Conservation (phyloP, 2,113 vertebrate species). For the Trinectes maculatus region DNA sequence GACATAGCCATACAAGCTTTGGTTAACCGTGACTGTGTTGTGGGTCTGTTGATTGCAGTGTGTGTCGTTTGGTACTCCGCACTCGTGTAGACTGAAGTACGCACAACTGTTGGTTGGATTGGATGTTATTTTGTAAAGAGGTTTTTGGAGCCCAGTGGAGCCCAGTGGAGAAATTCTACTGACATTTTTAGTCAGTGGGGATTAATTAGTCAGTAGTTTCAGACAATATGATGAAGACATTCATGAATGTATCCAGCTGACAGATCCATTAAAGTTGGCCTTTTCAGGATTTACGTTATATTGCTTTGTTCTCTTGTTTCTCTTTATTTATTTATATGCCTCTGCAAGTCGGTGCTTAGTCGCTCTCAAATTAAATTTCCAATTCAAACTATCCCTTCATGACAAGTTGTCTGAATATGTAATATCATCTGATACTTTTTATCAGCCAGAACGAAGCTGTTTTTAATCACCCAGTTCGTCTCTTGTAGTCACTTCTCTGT, state of each 20-base stretch:
- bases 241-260: too few relatives aligned
- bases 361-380: background rate
- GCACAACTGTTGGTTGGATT: background rate
- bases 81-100: background rate
- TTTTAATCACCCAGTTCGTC: conserved; percentile 14
- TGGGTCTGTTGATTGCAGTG: background rate
- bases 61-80: background rate
- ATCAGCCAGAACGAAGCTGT: conserved; percentile 3
- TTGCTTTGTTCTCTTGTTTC: background rate
- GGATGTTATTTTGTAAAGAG: background rate
- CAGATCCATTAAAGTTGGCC: background rate
- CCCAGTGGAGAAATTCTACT: background rate
- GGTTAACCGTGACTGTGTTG: background rate
- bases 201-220: too few relatives aligned
- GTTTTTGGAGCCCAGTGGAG: rapidly evolving
- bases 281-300: background rate
- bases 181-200: too few relatives aligned
- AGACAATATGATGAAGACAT: too few relatives aligned
- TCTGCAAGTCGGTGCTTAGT: background rate
- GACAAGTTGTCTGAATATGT: conserved; percentile 7
- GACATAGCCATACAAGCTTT: background rate
- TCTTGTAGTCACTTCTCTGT: conserved; percentile 7
- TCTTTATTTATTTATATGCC: too few relatives aligned
- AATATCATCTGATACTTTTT: background rate
- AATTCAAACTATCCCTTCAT: conserved; percentile 42